phyloP scores from a whole-genome alignment of 2,797 vertebrate genomes.

The Leptodactylus fallax region DNA sequence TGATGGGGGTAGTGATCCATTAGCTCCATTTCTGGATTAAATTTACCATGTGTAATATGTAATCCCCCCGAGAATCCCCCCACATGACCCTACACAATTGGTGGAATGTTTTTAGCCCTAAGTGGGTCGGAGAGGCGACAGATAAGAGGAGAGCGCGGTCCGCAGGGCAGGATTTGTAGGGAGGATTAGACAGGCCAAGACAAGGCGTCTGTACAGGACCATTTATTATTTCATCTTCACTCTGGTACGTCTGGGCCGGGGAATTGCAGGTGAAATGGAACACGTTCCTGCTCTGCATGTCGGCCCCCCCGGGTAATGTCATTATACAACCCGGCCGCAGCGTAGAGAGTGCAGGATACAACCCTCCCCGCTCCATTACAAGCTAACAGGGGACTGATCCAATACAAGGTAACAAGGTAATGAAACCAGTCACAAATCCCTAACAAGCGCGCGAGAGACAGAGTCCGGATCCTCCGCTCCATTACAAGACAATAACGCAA shows the following conservation, averaged over 20 bases:
- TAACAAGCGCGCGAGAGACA: slow-evolving; percentile 30
- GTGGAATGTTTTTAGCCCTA: neutral
- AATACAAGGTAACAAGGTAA: slow-evolving; percentile 60
- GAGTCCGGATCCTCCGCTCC: slow-evolving; percentile 7
- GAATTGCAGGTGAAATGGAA: slow-evolving; percentile 50
- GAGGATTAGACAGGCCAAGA: slow-evolving; percentile 24
- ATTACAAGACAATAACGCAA: slow-evolving; percentile 53
- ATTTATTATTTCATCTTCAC: neutral
- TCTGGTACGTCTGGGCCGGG: neutral
- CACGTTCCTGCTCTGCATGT: neutral
- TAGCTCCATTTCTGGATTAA: neutral
- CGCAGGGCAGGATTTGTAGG: neutral
- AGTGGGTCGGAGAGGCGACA: neutral
- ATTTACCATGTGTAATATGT: slow-evolving; percentile 19
- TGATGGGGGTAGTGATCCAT: too few species aligned
- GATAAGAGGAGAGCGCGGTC: slow-evolving; percentile 8
- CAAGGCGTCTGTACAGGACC: neutral
- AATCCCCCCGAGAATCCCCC: slow-evolving; percentile 16
- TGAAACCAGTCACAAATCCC: slow-evolving; percentile 48
- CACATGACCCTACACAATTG: neutral
- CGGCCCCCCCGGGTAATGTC: slow-evolving; percentile 37
- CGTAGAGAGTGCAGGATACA: slow-evolving; percentile 35
- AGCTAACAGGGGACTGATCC: slow-evolving; percentile 55
- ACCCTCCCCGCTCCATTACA: slow-evolving; percentile 39
- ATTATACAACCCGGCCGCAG: slow-evolving; percentile 39